Conservation (phyloP, 2,888 invertebrate genomes). For the Drepana falcataria region DNA sequence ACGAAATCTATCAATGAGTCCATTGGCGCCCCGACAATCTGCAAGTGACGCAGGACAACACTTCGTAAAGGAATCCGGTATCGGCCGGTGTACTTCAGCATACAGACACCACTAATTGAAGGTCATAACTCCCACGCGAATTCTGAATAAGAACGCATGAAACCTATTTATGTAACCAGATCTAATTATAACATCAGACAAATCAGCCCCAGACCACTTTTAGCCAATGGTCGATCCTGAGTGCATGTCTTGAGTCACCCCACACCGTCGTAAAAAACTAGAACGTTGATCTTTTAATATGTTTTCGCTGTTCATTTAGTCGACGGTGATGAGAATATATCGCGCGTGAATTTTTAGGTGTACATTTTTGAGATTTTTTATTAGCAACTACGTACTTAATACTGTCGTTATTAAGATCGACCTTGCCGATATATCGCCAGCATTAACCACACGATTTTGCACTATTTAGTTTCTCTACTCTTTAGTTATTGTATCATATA, state of each 20-base stretch:
- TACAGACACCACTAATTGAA: conserved; percentile 53
- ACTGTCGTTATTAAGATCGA: too few relatives aligned
- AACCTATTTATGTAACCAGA: conserved; percentile 53
- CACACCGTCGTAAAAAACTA: conserved; percentile 18
- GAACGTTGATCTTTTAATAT: conserved; percentile 25
- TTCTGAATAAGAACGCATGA: conserved; percentile 48
- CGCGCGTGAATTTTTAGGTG: not conserved
- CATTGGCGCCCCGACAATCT: conserved; percentile 50
- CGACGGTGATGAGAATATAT: conserved; percentile 21
- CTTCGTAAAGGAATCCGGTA: conserved; percentile 38
- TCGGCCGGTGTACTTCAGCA: conserved; percentile 43
- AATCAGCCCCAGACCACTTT: conserved; percentile 46
- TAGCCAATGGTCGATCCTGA: conserved; percentile 34
- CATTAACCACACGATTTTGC: too few relatives aligned
- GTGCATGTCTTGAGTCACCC: conserved; percentile 44
- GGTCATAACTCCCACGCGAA: conserved; percentile 59
- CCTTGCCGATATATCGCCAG: too few relatives aligned
- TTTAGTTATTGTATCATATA: too few relatives aligned
- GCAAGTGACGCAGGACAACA: conserved; percentile 31
- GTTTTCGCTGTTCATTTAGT: conserved; percentile 20
- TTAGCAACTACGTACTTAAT: too few relatives aligned
- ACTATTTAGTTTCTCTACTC: too few relatives aligned
- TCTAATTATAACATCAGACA: conserved; percentile 58
- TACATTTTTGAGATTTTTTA: too few relatives aligned
- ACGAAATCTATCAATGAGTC: conserved; percentile 30